A percentile compares a stretch with the other conserved stretches of the same genome.
phyloP scores from a whole-genome alignment of 2,113 vertebrate species.

The Lepus timidus region DNA sequence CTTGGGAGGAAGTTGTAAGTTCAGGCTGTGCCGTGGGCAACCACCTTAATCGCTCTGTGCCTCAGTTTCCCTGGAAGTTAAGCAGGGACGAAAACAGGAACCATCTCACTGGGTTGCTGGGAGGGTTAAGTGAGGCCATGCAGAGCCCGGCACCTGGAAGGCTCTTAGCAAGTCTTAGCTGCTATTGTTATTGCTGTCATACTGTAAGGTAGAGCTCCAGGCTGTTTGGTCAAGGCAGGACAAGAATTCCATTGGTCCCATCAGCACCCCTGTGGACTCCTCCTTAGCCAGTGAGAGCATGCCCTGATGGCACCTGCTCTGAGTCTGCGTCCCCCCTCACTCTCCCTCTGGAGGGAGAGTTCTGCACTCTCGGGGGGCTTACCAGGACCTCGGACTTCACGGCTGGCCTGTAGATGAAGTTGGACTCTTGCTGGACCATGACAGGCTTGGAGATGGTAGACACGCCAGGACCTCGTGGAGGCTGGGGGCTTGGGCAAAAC shows the following conservation, averaged over 20 bases:
- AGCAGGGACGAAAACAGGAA: not conserved
- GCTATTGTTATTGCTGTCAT: not conserved
- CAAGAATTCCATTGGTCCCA: not conserved
- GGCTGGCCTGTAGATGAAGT: constrained; percentile 90
- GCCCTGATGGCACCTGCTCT: not conserved
- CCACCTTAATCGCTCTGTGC: not conserved
- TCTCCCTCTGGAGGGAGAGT: not conserved
- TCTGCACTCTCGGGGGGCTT: constrained; percentile 81
- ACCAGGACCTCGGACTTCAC: constrained; percentile 95
- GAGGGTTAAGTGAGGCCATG: not conserved
- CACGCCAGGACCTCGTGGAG: constrained; percentile 91
- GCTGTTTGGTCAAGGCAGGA: not conserved
- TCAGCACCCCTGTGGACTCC: not conserved
- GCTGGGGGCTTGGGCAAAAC: constrained; percentile 96
- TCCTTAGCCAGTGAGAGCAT: not conserved
- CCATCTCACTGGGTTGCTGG: not conserved
- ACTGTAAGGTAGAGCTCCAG: not conserved
- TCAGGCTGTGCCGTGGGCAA: not conserved
- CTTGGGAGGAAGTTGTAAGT: not conserved
- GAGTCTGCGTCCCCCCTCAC: not conserved
- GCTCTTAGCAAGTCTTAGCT: not conserved
- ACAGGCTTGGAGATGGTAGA: constrained; percentile 96
- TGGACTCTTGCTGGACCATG: constrained; percentile 95
- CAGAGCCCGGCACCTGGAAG: not conserved
- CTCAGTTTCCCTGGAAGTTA: not conserved